A percentile compares a stretch with the other conserved stretches of the same genome.
These are phyloP conservation scores for Takifugu flavidus DNA, from an alignment of 2,113 vertebrate species.

Conservation along the genomic window DNA sequence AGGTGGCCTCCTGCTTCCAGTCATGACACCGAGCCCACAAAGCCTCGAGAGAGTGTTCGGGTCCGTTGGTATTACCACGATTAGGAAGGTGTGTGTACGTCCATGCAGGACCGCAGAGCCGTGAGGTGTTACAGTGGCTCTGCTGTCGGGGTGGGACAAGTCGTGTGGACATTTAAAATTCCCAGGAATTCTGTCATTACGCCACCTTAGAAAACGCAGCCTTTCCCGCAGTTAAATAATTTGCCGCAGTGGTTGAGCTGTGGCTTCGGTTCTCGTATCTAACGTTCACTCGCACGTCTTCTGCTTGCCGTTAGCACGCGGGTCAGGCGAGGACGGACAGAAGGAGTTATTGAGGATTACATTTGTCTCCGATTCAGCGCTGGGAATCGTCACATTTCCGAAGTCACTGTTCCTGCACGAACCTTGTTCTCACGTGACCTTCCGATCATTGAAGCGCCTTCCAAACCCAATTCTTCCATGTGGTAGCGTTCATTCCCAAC, in stretches of 20 bases:
- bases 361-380: neutral
- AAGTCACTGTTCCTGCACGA: constrained; percentile 13
- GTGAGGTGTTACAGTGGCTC: constrained; percentile 6
- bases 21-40: constrained; percentile 17
- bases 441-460: constrained; percentile 18
- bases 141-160: neutral
- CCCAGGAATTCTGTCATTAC: constrained; percentile 23
- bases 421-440: constrained; percentile 37
- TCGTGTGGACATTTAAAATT: constrained; percentile 34
- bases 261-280: neutral
- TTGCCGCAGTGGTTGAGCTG: neutral
- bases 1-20: constrained; percentile 30
- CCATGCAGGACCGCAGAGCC: constrained; percentile 14
- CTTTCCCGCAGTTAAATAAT: constrained; percentile 28
- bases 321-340: neutral
- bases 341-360: neutral
- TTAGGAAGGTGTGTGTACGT: neutral
- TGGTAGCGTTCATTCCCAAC: constrained; percentile 17
- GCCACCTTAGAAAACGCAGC: constrained; percentile 22
- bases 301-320: no score
- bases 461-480: constrained; percentile 38
- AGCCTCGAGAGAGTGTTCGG: neutral
- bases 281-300: neutral
- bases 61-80: neutral
- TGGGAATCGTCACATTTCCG: constrained; percentile 17